These are phyloP conservation scores for Brachirus orientalis DNA, from an alignment of 2,113 vertebrate species.

Conservation along the genomic window DNA sequence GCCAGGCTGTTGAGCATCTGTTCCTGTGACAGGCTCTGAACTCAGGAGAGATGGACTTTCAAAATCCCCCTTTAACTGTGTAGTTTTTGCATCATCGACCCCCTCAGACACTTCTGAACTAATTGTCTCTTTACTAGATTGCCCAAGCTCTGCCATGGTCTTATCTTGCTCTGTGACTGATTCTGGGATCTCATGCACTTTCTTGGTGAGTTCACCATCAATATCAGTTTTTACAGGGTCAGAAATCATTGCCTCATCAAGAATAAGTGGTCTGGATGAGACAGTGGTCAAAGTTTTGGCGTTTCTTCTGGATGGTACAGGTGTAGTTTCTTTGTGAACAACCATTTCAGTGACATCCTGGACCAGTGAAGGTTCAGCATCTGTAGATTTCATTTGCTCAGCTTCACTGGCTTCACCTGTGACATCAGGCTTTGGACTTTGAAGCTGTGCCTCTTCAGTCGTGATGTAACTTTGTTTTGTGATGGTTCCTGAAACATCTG, in stretches of 20 bases:
- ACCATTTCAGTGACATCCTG: conserved; percentile 7
- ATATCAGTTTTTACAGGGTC: neutral
- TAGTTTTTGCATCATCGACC: neutral
- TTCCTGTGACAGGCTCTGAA: neutral
- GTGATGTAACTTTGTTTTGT: too few species aligned
- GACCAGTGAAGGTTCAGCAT: neutral
- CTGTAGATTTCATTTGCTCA: too few species aligned
- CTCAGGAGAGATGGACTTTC: neutral
- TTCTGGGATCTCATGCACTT: neutral
- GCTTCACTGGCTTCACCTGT: neutral
- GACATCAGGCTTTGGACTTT: neutral
- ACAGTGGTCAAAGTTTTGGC: conserved; percentile 1
- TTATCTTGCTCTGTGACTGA: neutral
- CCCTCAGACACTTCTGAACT: neutral
- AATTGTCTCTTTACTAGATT: neutral
- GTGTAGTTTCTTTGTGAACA: conserved; percentile 10
- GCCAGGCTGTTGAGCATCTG: neutral
- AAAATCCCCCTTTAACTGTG: neutral
- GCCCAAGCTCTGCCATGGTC: neutral
- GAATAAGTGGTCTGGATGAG: neutral
- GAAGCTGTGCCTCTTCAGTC: conserved; percentile 1
- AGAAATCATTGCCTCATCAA: neutral
- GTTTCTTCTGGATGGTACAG: conserved; percentile 33
- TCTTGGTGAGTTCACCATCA: neutral
- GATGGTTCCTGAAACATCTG: too few species aligned